These are phyloP conservation scores for Pandemis cinnamomeana DNA, from an alignment of 2,888 invertebrate genomes.

Conservation along the genomic window DNA sequence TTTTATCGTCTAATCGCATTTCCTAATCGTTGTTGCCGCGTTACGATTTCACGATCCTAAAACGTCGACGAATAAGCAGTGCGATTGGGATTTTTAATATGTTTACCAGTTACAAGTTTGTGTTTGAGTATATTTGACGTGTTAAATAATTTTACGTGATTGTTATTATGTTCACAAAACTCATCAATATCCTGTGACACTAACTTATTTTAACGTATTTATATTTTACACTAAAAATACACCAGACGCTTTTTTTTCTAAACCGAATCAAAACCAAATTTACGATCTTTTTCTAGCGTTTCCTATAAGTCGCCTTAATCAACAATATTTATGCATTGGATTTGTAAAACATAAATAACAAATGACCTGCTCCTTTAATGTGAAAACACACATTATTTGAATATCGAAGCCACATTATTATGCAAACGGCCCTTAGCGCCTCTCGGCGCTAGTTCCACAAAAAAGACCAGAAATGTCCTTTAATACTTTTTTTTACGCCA, in stretches of 20 bases:
- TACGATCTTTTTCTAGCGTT: constrained; percentile 12
- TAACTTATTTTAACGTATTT: not conserved
- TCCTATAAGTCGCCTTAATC: constrained; percentile 15
- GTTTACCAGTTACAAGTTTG: constrained; percentile 42
- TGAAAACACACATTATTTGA: constrained; percentile 60
- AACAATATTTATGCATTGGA: constrained; percentile 35
- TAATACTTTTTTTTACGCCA: constrained; percentile 57
- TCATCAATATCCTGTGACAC: constrained; percentile 3
- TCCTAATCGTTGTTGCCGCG: constrained; percentile 55
- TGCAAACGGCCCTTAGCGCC: constrained; percentile 78
- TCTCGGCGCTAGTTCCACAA: constrained; percentile 65
- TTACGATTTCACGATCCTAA: constrained; percentile 28
- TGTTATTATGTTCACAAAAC: not conserved
- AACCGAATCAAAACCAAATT: constrained; percentile 23
- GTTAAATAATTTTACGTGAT: not conserved
- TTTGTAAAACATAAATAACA: constrained; percentile 30
- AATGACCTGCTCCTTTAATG: constrained; percentile 49
- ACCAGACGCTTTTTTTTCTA: not conserved
- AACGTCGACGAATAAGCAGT: constrained; percentile 41
- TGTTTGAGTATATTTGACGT: constrained; percentile 36
- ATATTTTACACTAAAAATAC: not conserved
- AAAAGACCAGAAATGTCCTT: constrained; percentile 61
- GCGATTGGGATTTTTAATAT: constrained; percentile 48
- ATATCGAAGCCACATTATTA: constrained; percentile 67
- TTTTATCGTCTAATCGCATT: constrained; percentile 65